Conservation (phyloP, 2,797 vertebrate genomes). For the Diglossa cyanea region DNA sequence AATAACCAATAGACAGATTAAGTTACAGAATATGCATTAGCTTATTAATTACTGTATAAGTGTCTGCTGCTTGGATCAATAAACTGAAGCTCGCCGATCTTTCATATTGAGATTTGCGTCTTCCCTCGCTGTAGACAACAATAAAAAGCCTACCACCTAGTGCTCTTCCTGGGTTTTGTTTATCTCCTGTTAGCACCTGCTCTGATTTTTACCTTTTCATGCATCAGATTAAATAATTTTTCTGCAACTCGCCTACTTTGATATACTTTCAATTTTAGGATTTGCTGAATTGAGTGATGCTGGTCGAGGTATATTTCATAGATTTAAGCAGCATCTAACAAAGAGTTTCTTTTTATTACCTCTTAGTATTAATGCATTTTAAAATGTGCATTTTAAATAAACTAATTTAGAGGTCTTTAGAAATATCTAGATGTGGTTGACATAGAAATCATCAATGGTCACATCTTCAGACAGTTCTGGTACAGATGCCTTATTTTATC, state of each 20-base stretch:
- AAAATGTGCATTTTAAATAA: not conserved
- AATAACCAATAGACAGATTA: no score
- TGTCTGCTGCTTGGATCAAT: no score
- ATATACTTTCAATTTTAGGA: not conserved
- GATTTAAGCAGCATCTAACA: not conserved
- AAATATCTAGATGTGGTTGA: not conserved
- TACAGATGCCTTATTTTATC: not conserved
- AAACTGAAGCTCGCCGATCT: no score
- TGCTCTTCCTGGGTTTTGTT: not conserved
- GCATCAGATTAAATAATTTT: not conserved
- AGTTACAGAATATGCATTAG: no score
- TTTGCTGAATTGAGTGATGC: not conserved
- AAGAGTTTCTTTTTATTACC: not conserved
- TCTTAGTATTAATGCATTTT: not conserved
- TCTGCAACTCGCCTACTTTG: not conserved
- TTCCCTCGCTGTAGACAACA: no score
- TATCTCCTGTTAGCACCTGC: rapidly evolving
- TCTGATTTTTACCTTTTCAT: not conserved
- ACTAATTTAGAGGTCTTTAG: not conserved
- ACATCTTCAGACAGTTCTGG: not conserved
- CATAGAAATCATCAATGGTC: not conserved
- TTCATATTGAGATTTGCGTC: no score
- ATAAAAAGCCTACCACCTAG: not conserved
- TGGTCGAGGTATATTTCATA: not conserved
- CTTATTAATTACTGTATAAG: no score